Evolutionary conservation across 2,797 vertebrate genomes (phyloP).

Genomic region (Sebastes umbrosus): DNA sequence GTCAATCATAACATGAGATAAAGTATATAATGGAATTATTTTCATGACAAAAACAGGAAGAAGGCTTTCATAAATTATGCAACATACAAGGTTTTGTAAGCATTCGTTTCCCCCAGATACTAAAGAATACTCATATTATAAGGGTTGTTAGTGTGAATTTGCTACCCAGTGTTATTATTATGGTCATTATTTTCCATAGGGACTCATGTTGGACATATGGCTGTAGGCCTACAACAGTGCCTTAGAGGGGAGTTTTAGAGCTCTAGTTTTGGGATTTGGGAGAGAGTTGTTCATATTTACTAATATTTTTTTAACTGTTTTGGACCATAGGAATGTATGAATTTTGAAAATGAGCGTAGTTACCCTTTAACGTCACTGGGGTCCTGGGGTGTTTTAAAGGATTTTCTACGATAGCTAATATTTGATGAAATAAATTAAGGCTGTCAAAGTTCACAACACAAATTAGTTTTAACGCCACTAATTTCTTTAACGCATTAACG

Average conservation of each 20-base stretch:
- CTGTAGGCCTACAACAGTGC: not conserved
- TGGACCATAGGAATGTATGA: no score
- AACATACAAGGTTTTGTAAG: not conserved
- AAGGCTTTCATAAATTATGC: not conserved
- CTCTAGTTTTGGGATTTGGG: no score
- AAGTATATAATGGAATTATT: not conserved
- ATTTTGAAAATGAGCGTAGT: no score
- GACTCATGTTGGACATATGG: not conserved
- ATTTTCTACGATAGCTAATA: not conserved
- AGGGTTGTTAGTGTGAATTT: not conserved
- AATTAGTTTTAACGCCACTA: no score
- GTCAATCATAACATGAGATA: not conserved
- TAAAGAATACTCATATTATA: not conserved
- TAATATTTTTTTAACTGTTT: no score
- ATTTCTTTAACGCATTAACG: no score
- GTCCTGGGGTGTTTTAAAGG: not conserved
- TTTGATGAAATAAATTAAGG: not conserved
- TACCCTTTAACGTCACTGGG: no score
- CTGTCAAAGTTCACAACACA: no score
- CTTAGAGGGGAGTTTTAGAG: not conserved
- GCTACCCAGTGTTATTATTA: not conserved
- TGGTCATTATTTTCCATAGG: not conserved
- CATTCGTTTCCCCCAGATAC: not conserved
- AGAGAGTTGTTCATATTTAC: no score
- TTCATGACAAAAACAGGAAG: not conserved